These are phyloP conservation scores for Stegodyphus mimosarum DNA, from an alignment of 1,140 invertebrate species.

Conservation along the genomic window DNA sequence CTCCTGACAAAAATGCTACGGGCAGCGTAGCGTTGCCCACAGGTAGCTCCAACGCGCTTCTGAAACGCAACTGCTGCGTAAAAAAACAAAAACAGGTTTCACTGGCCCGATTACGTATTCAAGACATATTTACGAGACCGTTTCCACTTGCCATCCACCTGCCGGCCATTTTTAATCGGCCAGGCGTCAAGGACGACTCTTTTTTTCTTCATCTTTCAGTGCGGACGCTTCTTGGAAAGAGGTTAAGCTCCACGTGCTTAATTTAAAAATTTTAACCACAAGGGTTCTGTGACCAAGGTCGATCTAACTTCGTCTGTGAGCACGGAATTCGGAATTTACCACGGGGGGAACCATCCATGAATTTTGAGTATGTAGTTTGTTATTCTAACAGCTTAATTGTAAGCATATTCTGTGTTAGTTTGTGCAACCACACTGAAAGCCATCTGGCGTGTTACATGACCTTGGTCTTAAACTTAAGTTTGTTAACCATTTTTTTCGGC, in stretches of 20 bases:
- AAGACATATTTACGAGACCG: slow-evolving; percentile 22
- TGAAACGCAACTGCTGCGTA: background rate
- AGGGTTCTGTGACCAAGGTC: background rate
- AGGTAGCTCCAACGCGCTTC: slow-evolving; percentile 14
- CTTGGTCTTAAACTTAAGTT: too few relatives aligned
- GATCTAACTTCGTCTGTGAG: background rate
- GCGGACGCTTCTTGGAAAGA: slow-evolving; percentile 5
- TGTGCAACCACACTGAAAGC: too few relatives aligned
- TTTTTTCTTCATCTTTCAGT: background rate
- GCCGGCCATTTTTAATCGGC: slow-evolving; percentile 37
- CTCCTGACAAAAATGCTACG: background rate
- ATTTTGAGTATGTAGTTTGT: too few relatives aligned
- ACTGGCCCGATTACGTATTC: background rate
- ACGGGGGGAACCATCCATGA: slow-evolving; percentile 6
- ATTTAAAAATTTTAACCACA: slow-evolving; percentile 39
- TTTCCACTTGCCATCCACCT: slow-evolving; percentile 24
- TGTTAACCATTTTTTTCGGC: too few relatives aligned
- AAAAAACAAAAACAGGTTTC: slow-evolving; percentile 9
- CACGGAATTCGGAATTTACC: background rate
- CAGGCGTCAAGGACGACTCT: slow-evolving; percentile 35
- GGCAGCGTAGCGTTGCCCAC: slow-evolving; percentile 28
- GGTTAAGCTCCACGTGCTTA: slow-evolving; percentile 3
- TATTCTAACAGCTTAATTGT: too few relatives aligned
- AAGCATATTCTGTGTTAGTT: too few relatives aligned
- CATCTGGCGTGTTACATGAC: too few relatives aligned